Conservation (phyloP, 2,797 vertebrate genomes). For the Gobionotothen gibberifrons region DNA sequence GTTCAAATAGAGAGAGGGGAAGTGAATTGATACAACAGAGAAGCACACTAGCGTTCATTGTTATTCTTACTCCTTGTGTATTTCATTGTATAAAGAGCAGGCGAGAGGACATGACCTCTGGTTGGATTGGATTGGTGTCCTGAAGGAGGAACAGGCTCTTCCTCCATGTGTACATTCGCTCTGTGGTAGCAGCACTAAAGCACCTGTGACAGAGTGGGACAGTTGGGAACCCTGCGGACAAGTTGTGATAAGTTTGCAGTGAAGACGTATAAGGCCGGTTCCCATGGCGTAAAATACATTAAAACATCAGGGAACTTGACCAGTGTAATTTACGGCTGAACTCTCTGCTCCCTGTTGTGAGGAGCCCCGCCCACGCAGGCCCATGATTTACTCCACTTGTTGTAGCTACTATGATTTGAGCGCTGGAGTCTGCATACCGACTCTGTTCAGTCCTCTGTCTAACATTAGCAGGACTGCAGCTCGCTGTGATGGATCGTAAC, state of each 20-base stretch:
- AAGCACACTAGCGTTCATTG: slow-evolving; percentile 56
- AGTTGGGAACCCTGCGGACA: slow-evolving; percentile 41
- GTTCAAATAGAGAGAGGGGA: slow-evolving; percentile 60
- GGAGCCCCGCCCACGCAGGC: slow-evolving; percentile 55
- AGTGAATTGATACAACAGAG: slow-evolving; percentile 67
- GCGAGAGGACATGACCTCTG: slow-evolving; percentile 68
- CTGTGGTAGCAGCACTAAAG: slow-evolving; percentile 57
- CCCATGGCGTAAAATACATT: slow-evolving; percentile 61
- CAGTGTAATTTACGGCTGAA: slow-evolving; percentile 72
- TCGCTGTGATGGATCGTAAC: slow-evolving; percentile 62
- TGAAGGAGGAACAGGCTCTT: slow-evolving; percentile 60
- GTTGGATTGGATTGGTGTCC: slow-evolving; percentile 56
- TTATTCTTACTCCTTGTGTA: slow-evolving; percentile 53
- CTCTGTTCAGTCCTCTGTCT: slow-evolving; percentile 48
- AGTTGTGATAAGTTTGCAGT: slow-evolving; percentile 41
- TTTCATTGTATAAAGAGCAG: slow-evolving; percentile 46
- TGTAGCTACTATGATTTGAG: slow-evolving; percentile 60
- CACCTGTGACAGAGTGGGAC: slow-evolving; percentile 74
- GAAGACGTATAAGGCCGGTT: slow-evolving; percentile 35
- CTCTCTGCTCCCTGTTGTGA: slow-evolving; percentile 67
- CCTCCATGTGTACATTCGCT: slow-evolving; percentile 71
- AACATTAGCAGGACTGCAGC: slow-evolving; percentile 41
- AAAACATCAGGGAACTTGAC: slow-evolving; percentile 57
- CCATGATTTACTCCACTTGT: slow-evolving; percentile 71
- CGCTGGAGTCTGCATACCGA: slow-evolving; percentile 65